Conservation (phyloP, 2,113 vertebrate species). For the Corydoras sp. region DNA sequence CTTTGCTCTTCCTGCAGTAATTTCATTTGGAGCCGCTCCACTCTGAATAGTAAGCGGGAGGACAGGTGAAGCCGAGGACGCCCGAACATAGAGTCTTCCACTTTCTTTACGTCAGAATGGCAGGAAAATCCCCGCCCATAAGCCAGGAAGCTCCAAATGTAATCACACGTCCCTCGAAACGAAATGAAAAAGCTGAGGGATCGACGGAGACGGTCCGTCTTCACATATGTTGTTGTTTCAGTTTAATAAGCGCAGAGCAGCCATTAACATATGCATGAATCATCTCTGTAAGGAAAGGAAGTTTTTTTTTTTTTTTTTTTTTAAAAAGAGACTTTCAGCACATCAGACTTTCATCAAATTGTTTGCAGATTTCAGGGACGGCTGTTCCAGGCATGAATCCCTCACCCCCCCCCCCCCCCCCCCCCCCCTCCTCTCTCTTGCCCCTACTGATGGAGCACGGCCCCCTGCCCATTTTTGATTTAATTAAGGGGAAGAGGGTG, state of each 20-base stretch:
- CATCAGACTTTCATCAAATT: neutral
- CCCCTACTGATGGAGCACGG: constrained; percentile 46
- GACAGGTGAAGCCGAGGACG: constrained; percentile 60
- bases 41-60: constrained; percentile 71
- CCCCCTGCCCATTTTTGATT: constrained; percentile 63
- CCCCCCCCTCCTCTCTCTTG: constrained; percentile 6
- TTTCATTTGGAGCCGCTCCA: constrained; percentile 70
- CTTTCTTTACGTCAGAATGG: constrained; percentile 67
- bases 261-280: neutral
- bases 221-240: neutral
- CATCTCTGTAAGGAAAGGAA: neutral
- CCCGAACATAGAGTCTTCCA: constrained; percentile 58
- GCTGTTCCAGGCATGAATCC: constrained; percentile 38
- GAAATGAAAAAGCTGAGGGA: constrained; percentile 28
- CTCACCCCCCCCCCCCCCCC: neutral
- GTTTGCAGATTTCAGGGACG: constrained; percentile 44
- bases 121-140: constrained; percentile 51
- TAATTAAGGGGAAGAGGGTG: constrained; percentile 67
- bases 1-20: constrained; percentile 71
- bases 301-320: too few relatives aligned
- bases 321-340: neutral
- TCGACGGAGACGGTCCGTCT: neutral
- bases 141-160: constrained; percentile 60
- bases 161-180: constrained; percentile 58
- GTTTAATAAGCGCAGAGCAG: neutral